These are phyloP conservation scores for Euclidia mi DNA, from an alignment of 2,888 invertebrate species.

Conservation along the genomic window DNA sequence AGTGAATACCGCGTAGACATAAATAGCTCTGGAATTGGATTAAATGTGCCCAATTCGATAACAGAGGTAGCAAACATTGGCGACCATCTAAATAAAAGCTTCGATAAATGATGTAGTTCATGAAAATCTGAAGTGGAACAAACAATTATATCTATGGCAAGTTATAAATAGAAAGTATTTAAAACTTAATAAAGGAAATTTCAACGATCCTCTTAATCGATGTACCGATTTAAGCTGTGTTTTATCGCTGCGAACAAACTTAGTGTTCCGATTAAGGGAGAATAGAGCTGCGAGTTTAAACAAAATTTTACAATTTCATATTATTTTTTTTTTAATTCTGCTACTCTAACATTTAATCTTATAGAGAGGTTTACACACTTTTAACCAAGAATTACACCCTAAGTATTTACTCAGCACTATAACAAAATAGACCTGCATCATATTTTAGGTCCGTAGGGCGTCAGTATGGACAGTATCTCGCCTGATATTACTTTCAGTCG, in stretches of 20 bases:
- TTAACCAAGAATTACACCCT: no score
- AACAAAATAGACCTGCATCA: no score
- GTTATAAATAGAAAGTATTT: constrained; percentile 36
- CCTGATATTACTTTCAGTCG: constrained; percentile 29
- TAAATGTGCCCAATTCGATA: constrained; percentile 38
- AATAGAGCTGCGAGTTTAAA: constrained; percentile 48
- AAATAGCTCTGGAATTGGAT: constrained; percentile 56
- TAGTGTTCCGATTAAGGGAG: constrained; percentile 48
- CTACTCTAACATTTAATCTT: no score
- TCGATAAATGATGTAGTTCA: not conserved
- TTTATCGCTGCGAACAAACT: constrained; percentile 47
- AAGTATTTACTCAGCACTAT: no score
- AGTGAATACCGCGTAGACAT: constrained; percentile 58
- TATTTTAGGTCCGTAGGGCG: constrained; percentile 1
- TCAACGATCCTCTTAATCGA: constrained; percentile 45
- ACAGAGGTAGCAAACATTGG: constrained; percentile 27
- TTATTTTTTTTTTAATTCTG: no score
- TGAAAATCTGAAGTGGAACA: constrained; percentile 9
- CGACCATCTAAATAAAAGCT: constrained; percentile 18
- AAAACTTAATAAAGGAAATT: constrained; percentile 33
- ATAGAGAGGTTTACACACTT: no score
- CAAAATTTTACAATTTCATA: no score
- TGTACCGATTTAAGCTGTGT: constrained; percentile 44
- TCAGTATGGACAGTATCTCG: constrained; percentile 15
- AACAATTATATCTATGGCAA: constrained; percentile 12